A percentile compares a stretch with the other conserved stretches of the same genome.
Conservation (phyloP, 2,888 invertebrate genomes). For the Phengaris arion region DNA sequence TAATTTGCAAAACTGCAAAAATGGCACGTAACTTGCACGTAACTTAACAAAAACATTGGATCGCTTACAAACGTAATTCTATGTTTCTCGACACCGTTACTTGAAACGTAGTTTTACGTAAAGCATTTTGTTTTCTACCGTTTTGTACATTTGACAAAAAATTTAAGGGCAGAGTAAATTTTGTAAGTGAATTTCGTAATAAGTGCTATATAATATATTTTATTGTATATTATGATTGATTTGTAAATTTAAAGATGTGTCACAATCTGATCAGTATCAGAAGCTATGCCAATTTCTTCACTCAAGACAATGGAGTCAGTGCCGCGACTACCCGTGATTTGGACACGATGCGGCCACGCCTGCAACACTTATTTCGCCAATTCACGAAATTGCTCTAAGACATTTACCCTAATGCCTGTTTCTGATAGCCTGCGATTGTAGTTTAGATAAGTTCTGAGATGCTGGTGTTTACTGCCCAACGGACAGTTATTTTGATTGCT, state of each 20-base stretch:
- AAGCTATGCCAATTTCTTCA: conserved; percentile 10
- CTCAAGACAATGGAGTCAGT: neutral
- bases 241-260: too few species aligned
- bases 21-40: conserved; percentile 11
- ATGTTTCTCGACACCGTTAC: conserved; percentile 5
- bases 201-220: too few species aligned
- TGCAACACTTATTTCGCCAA: conserved; percentile 3
- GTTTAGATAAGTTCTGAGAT: neutral
- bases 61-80: conserved; percentile 7
- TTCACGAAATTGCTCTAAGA: neutral
- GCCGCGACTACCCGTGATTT: neutral
- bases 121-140: neutral
- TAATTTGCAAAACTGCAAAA: neutral
- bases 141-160: neutral
- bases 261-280: too few species aligned
- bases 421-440: neutral
- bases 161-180: neutral
- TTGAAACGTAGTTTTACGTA: conserved; percentile 16
- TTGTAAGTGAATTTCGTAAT: neutral
- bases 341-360: conserved; percentile 4
- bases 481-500: neutral
- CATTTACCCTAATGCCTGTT: neutral
- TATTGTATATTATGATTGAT: too few species aligned
- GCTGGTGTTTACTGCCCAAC: neutral
- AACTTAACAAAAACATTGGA: conserved; percentile 11